Conservation (phyloP, 2,888 invertebrate genomes). For the Leucozona laternaria region DNA sequence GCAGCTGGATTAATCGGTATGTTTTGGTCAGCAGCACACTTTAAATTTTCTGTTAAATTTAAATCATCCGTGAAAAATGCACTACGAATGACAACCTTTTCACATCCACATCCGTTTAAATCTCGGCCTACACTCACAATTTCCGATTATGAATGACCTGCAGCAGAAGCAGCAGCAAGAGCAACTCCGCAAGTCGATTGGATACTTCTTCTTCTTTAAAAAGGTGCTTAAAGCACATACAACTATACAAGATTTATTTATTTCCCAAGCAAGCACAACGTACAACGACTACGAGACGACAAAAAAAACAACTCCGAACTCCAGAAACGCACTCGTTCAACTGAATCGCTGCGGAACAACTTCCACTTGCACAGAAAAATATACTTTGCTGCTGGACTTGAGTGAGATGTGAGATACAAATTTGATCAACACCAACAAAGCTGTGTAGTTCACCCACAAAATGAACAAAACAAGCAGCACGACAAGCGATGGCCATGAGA, state of each 20-base stretch:
- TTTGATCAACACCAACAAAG: not conserved
- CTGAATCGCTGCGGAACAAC: constrained; percentile 67
- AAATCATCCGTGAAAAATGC: constrained; percentile 36
- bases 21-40: constrained; percentile 26
- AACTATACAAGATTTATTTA: constrained; percentile 19
- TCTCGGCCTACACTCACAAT: constrained; percentile 35
- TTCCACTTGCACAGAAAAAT: constrained; percentile 66
- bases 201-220: constrained; percentile 1
- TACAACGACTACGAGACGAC: constrained; percentile 16
- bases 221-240: constrained; percentile 24
- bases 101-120: constrained; percentile 53
- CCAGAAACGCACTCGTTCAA: constrained; percentile 71
- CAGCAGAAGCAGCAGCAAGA: constrained; percentile 21
- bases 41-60: not conserved
- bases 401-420: constrained; percentile 37
- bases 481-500: constrained; percentile 60
- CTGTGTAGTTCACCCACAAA: constrained; percentile 13
- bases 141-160: constrained; percentile 23
- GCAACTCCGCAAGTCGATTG: not conserved
- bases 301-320: constrained; percentile 56
- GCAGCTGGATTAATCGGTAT: constrained; percentile 48
- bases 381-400: constrained; percentile 42
- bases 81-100: constrained; percentile 29
- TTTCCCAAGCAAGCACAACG: constrained; percentile 23
- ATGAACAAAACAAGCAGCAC: constrained; percentile 36